These are phyloP conservation scores for Limnothrissa miodon DNA, from an alignment of 2,113 vertebrate species.

Conservation along the genomic window DNA sequence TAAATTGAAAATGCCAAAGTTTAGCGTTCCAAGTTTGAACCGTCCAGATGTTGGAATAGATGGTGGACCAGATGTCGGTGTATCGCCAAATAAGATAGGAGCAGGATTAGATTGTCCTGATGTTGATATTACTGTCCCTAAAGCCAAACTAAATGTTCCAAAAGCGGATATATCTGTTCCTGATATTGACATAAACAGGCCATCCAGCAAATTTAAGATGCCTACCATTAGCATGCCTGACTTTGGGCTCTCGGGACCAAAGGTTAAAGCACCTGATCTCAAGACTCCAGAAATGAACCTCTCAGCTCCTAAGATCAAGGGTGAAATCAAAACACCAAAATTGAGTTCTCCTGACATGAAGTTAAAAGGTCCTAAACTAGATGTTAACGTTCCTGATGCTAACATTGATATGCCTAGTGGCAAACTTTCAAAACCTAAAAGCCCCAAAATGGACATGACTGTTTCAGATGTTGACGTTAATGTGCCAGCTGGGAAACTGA, in stretches of 20 bases:
- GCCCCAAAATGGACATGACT: constrained; percentile 23
- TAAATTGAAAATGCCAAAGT: constrained; percentile 55
- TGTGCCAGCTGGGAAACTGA: constrained; percentile 17
- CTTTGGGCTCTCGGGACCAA: constrained; percentile 49
- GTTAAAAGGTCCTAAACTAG: constrained; percentile 15
- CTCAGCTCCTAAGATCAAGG: constrained; percentile 30
- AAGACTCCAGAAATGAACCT: constrained; percentile 32
- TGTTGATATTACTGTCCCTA: constrained; percentile 47
- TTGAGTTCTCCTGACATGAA: constrained; percentile 38
- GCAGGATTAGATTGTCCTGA: constrained; percentile 45
- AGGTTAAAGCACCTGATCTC: constrained; percentile 33
- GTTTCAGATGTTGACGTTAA: constrained; percentile 23
- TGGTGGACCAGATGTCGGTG: constrained; percentile 42
- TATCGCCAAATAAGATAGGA: constrained; percentile 30
- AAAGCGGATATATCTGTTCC: constrained; percentile 49
- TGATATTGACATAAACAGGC: constrained; percentile 45
- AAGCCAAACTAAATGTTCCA: constrained; percentile 42
- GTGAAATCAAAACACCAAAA: constrained; percentile 46
- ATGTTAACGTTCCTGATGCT: constrained; percentile 25
- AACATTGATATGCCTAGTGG: constrained; percentile 11
- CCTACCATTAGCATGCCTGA: constrained; percentile 53
- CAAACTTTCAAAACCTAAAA: constrained; percentile 7
- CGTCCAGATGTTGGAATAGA: constrained; percentile 52
- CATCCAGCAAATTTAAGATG: constrained; percentile 50
- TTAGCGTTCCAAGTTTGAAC: constrained; percentile 40